Base-by-base conservation (phyloP, 2,888 invertebrate species). In the Bugulina stolonifera region DNA sequence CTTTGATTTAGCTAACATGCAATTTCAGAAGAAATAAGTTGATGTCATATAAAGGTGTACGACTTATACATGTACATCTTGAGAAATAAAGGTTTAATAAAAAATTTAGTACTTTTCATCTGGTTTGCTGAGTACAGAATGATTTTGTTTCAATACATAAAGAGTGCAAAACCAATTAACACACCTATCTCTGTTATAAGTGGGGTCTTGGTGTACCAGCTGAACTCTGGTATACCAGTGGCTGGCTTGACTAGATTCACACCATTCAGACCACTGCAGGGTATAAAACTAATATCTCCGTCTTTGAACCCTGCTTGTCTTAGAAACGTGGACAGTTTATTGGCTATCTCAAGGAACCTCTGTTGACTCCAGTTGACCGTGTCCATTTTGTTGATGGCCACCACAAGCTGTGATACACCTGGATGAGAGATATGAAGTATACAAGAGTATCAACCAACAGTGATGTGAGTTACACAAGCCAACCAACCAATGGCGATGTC, bases 371-470 rank as follows among this genome's bases (percentile, higher is more conserved):
- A 99, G 72, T 90, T 90, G 0, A 92, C 93, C 0, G 95, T 98
- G 81, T 99, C 99, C 82, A 99, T 87, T 86, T 99, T 99, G 83
- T 99, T 99, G 25, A 99, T 90, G 43, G 93, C 95, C 0, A 99
- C 95, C 23, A 93, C 92, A 55, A 99, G 83, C 84, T 98, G 97
- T 74, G 90, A 91, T 0, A 99, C 93, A 52, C 99, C 98, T 85
- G 64, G 27, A 64, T 32, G 10, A 43, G 43, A 43, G 18, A 43
- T 43, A 43, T 5, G n/a, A n/a, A n/a, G n/a, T n/a, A n/a, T n/a
- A n/a, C n/a, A n/a, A n/a, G n/a, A n/a, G n/a, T n/a, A n/a, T n/a
- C n/a, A n/a, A n/a, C n/a, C n/a, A n/a, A n/a, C n/a, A n/a, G n/a
- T n/a, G n/a, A n/a, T n/a, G n/a, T n/a, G n/a, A n/a, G n/a, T n/a